Evolutionary conservation across 2,113 vertebrate genomes (phyloP).

Genomic region (Chiloscyllium plagiosum): DNA sequence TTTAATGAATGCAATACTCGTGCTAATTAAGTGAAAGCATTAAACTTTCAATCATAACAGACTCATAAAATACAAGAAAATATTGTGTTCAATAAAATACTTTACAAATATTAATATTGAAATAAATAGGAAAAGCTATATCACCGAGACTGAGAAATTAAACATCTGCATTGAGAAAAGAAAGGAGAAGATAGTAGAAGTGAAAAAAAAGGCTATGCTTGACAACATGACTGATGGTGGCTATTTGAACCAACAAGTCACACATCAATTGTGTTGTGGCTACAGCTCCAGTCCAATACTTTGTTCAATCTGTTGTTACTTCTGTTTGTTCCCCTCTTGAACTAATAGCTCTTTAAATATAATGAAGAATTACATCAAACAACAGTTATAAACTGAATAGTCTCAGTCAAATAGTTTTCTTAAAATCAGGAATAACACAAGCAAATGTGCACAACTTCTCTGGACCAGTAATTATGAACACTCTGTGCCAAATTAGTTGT

Average conservation of each 20-base stretch:
- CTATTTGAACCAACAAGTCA: background rate
- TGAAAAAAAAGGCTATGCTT: background rate
- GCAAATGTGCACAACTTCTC: background rate
- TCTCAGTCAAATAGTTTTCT: background rate
- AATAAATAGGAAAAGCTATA: background rate
- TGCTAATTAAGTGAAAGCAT: background rate
- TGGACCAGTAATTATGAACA: background rate
- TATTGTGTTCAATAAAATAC: background rate
- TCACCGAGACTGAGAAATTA: background rate
- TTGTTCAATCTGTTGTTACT: background rate
- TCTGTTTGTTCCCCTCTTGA: background rate
- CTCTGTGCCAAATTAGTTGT: too few species aligned
- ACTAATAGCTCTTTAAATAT: background rate
- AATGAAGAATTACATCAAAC: background rate
- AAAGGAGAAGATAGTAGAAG: background rate
- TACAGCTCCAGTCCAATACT: background rate
- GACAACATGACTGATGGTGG: background rate
- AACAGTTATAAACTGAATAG: background rate
- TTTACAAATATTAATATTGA: background rate
- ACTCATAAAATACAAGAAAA: background rate
- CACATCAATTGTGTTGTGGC: background rate
- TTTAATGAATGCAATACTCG: background rate
- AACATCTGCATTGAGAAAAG: background rate
- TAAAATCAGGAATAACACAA: background rate
- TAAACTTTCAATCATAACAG: background rate